Conservation (phyloP, 2,797 vertebrate genomes). For the Silurus aristotelis region DNA sequence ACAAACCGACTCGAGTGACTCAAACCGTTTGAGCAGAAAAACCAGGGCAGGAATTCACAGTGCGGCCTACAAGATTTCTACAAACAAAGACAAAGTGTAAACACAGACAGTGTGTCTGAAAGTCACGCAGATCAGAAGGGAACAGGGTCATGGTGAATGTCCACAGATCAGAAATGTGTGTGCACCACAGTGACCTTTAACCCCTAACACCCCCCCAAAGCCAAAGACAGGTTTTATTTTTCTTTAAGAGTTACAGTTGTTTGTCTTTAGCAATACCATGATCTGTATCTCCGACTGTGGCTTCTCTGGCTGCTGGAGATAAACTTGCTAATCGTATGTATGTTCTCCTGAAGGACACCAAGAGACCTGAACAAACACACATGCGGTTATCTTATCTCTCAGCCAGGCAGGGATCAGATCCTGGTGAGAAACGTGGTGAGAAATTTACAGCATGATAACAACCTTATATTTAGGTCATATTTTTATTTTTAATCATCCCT, state of each 20-base stretch:
- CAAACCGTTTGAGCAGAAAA: no score
- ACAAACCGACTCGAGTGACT: no score
- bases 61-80: background rate
- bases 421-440: background rate
- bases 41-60: background rate
- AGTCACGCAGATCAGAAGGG: no score
- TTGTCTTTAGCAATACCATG: no score
- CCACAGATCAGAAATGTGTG: no score
- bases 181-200: background rate
- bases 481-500: no score
- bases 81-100: background rate
- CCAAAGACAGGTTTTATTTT: background rate
- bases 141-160: no score
- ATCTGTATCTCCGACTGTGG: background rate
- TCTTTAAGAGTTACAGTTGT: background rate
- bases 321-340: background rate
- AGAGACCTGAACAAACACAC: background rate
- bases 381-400: slow-evolving; percentile 25
- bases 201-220: no score
- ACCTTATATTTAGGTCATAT: no score
- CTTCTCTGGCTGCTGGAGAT: background rate
- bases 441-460: background rate
- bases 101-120: background rate
- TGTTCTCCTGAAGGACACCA: slow-evolving; percentile 39
- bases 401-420: background rate